Base-by-base conservation (phyloP, 1,140 invertebrate species). In the Pseudomyrmex cubaensis region DNA sequence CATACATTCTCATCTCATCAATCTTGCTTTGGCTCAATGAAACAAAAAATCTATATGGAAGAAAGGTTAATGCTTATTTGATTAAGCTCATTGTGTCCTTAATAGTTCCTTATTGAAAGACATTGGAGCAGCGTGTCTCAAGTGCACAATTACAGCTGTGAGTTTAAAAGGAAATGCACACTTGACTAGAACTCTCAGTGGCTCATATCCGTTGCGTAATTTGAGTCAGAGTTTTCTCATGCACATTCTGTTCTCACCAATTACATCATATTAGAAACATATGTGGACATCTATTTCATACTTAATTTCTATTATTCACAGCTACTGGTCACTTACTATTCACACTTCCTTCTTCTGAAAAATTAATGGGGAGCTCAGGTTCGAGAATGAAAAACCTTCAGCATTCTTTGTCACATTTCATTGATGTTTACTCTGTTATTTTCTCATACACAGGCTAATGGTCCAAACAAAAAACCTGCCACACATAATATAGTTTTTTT, bases 311-410 rank as follows among this genome's bases (percentile, higher is more conserved):
- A 84, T 93, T 90, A 92, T 93, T 91, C 91, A 87, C 93, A 93
- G 93, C 92, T 91, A 91, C 90, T 82, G 92, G 92, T 92, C 90
- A 93, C 86, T 90, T 92, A 92, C 90, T 92, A 89, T 93, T 92
- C 90, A 90, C 92, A 89, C 90, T 93, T 86, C 92, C 92, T 88
- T 87, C 89, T 82, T 91, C 90, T 90, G 91, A 93, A 92, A 93
- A 91, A 93, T 90, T 90, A 92, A 90, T 92, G 90, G 92, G 92
- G 92, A 92, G 89, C 82, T 90, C 92, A 93, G 92, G 92, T 93
- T 93, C 91, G 92, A 91, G 84, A 91, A 86, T 73, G 63, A 88
- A 72, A 88, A 69, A 78, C 74, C 48, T 76, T 84, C 80, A 78
- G 66, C 83, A 83, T 85, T 69, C 35, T 89, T 82, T 91, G 82